Evolutionary conservation across 2,113 vertebrate species (phyloP).

Genomic region (Neodon shergylaensis): DNA sequence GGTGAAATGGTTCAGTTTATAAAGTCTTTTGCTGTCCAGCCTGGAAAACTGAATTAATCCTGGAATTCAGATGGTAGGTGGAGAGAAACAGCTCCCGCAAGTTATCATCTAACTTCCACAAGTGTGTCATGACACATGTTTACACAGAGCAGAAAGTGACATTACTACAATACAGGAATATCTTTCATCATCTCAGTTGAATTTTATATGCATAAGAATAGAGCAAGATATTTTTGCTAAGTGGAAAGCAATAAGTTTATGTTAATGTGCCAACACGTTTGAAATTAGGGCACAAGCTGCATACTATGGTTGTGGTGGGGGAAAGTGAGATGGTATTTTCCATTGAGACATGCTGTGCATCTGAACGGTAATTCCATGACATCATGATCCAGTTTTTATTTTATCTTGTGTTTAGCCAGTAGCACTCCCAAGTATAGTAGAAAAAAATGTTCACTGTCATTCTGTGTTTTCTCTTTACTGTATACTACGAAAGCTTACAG

Average conservation of each 20-base stretch:
- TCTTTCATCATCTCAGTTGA: slow-evolving; percentile 12
- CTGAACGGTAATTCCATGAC: background rate
- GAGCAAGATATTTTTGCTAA: background rate
- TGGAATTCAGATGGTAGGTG: background rate
- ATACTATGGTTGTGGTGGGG: background rate
- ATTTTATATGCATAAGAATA: background rate
- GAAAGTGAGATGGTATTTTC: slow-evolving; percentile 21
- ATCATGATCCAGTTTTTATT: background rate
- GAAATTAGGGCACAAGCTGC: background rate
- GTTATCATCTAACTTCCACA: background rate
- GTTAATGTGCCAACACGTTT: background rate
- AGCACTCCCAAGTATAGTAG: background rate
- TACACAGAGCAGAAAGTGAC: background rate
- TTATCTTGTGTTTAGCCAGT: background rate
- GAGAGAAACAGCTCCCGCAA: too few relatives aligned
- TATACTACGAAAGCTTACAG: background rate
- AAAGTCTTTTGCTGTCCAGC: background rate
- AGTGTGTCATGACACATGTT: background rate
- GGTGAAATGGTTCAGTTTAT: background rate
- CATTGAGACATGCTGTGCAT: background rate
- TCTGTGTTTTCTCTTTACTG: background rate
- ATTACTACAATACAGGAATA: background rate
- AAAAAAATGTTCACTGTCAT: background rate
- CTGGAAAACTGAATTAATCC: background rate
- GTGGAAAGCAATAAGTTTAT: background rate